Base-by-base conservation (phyloP, 1,140 invertebrate species). In the Hycleus phaleratus region DNA sequence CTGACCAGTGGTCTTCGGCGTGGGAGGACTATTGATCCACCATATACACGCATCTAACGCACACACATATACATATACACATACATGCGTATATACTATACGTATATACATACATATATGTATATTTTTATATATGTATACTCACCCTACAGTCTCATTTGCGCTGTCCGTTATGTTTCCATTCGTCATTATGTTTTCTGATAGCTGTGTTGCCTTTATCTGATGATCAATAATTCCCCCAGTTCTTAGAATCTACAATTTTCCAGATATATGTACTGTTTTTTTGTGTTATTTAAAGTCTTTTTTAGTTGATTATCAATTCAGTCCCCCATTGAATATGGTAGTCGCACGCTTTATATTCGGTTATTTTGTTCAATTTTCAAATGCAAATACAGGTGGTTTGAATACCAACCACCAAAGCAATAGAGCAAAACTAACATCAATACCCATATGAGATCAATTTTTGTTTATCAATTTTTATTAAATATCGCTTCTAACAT, bases 11-110 rank as follows among this genome's bases (percentile, higher is more conserved):
- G 70, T 69, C 70, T 67, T 65, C 62, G 53, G 65, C 62, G 69
- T 72, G 66, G 69, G 69, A 67, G 70, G 63, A 71, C 66, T 72
- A 72, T 72, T 72, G 70, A 72, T 72, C 69, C 61, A 54, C 58
- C 54, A 61, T 56, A 67, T 61, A 66, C 67, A 67, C 68, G 64
- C 64, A 62, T 66, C 56, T 66, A 63, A 63, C 61, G 63, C 59
- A 62, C 52, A 62, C 46, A 52, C 49, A 59, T 60, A 65, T 59
- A 58, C 56, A 66, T 56, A 67, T 56, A 64, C 63, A 61, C 62
- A 61, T 65, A 65, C 58, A 59, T 54, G 61, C 53, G 38, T 56
- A 56, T 46, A 55, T 60, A 60, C 46, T 60, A 26, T 50, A 39
- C 38, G 38, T 42, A 50, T 11, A 18, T 51, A 45, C 38, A 50